phyloP scores from a whole-genome alignment of 2,797 vertebrate species.

The Lepidocolaptes lacrymiger region DNA sequence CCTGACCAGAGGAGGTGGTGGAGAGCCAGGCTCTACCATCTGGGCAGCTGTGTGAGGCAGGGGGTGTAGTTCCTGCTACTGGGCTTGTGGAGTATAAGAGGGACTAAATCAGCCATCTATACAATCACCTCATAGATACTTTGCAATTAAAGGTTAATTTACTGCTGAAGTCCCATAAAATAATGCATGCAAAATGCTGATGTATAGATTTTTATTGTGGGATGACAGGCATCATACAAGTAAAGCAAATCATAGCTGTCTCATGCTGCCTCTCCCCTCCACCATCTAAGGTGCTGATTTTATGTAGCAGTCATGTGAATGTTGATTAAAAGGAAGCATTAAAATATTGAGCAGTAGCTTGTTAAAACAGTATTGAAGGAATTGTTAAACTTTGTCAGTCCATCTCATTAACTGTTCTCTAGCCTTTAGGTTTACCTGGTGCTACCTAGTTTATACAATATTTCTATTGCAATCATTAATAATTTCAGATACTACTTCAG shows the following conservation, averaged over 20 bases:
- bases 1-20: background rate
- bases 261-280: background rate
- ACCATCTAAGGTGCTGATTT: background rate
- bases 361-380: background rate
- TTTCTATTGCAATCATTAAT: background rate
- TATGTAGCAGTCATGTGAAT: background rate
- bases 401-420: background rate
- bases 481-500: background rate
- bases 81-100: background rate
- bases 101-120: background rate
- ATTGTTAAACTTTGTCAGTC: background rate
- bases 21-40: background rate
- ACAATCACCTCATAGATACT: background rate
- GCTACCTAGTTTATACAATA: background rate
- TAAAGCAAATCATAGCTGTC: background rate
- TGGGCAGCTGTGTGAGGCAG: background rate
- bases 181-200: background rate
- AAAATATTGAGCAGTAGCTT: background rate
- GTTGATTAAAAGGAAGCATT: background rate
- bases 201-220: background rate
- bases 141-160: background rate
- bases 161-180: background rate
- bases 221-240: background rate
- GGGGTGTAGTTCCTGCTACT: background rate
- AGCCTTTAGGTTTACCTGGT: background rate